Evolutionary conservation across 2,113 vertebrate genomes (phyloP), one percentile per base, ranked within the genome.

Genomic region (Merops nubicus): DNA sequence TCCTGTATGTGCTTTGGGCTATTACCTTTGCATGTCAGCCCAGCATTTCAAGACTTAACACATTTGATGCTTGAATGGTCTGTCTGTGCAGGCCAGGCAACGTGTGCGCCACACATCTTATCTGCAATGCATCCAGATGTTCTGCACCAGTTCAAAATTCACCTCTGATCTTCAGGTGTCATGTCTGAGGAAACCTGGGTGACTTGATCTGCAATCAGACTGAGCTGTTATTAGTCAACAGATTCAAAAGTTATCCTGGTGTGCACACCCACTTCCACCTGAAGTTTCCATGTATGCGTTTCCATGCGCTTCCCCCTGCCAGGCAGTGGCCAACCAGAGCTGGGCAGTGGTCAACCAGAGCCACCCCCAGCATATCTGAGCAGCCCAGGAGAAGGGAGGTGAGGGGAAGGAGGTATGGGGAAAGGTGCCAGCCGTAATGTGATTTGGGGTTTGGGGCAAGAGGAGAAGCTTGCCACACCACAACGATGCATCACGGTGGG

Each of bases 271-370:
- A n/a, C n/a, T n/a, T n/a, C n/a, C n/a, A n/a, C n/a, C n/a, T n/a
- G n/a, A n/a, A n/a, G n/a, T n/a, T n/a, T n/a, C n/a, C n/a, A n/a
- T n/a, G n/a, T n/a, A n/a, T n/a, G n/a, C n/a, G n/a, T n/a, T n/a
- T n/a, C n/a, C n/a, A 15, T 29, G 23, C 0, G 2, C 3, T 87
- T 14, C 31, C 6, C 1, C 2, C 5, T 34, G 36, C 48, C 1
- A 3, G 26, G 36, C 36, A 45, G 15, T 26, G 31, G 38, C 5
- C 28, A 50, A 16, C 20, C 64, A 72, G 51, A 82, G 64, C 14
- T 45, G 69, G 26, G 36, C 36, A 45, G 15, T 26, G 31, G 38
- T 4, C 28, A 50, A 16, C 20, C 64, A 72, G 51, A 82, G 64
- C 14, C 51, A 76, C n/a, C 6, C 22, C 53, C 29, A 60, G 53